phyloP scores from a whole-genome alignment of 2,113 vertebrate genomes.

The Diphyllodes magnificus region DNA sequence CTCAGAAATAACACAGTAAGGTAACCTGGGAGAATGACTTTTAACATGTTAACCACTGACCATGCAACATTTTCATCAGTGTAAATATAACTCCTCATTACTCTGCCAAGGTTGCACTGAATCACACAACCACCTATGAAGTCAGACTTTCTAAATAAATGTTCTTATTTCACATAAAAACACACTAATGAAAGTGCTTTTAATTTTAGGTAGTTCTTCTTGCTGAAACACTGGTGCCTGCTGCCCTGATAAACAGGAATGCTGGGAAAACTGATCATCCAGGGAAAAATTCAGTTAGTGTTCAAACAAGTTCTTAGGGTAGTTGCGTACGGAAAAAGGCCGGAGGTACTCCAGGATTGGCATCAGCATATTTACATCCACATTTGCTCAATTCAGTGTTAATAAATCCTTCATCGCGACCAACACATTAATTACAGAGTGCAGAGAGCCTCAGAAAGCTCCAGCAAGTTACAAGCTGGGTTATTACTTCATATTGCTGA shows the following conservation, averaged over 20 bases:
- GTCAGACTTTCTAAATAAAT: constrained; percentile 59
- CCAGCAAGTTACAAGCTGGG: background rate
- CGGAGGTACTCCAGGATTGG: background rate
- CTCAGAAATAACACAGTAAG: constrained; percentile 28
- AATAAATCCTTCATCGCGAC: constrained; percentile 20
- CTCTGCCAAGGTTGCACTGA: constrained; percentile 33
- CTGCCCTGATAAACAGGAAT: background rate
- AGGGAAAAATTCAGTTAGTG: background rate
- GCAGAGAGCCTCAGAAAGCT: background rate
- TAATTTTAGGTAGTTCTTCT: background rate
- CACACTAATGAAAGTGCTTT: background rate
- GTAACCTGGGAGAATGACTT: constrained; percentile 42
- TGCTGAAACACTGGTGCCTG: background rate
- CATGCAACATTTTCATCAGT: constrained; percentile 6
- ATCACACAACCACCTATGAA: constrained; percentile 43
- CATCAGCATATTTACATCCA: constrained; percentile 13
- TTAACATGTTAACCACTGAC: constrained; percentile 37
- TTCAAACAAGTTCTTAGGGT: constrained; percentile 23
- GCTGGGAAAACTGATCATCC: background rate
- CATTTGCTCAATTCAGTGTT: background rate
- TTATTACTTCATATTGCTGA: background rate
- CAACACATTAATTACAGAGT: constrained; percentile 2
- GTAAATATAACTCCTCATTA: constrained; percentile 39
- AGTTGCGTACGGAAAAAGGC: background rate
- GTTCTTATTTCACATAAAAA: constrained; percentile 28